Conservation (phyloP, 2,888 invertebrate genomes). For the Acanthoscelides obtectus region DNA sequence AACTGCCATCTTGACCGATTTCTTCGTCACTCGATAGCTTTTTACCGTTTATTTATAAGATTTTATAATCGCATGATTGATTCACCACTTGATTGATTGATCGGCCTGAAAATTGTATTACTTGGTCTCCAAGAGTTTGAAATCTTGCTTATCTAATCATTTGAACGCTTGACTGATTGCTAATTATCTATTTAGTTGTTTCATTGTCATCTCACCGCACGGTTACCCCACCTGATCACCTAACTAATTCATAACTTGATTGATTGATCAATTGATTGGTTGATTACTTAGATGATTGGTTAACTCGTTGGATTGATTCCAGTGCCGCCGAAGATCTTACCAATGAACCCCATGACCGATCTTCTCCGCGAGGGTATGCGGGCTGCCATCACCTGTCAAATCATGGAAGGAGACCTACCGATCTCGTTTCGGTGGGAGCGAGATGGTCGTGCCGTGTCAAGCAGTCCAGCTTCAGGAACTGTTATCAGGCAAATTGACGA, state of each 20-base stretch:
- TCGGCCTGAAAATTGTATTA: no score
- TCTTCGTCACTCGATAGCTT: no score
- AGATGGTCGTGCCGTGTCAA: constrained; percentile 65
- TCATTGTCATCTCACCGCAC: no score
- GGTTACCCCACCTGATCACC: no score
- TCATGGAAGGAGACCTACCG: constrained; percentile 88
- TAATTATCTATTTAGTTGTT: no score
- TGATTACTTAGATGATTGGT: not conserved
- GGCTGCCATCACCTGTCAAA: constrained; percentile 85
- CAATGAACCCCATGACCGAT: constrained; percentile 77
- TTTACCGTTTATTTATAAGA: no score
- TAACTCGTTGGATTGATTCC: constrained; percentile 30
- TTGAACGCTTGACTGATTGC: no score
- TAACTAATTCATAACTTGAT: not conserved
- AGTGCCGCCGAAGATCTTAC: constrained; percentile 82
- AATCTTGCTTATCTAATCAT: no score
- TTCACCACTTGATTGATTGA: no score
- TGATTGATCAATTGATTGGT: not conserved
- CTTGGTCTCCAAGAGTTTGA: no score
- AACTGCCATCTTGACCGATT: no score
- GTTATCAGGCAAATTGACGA: constrained; percentile 67
- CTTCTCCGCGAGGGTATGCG: constrained; percentile 79
- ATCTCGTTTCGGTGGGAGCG: constrained; percentile 89
- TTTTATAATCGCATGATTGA: no score
- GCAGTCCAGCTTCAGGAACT: constrained; percentile 49